A percentile compares a stretch with the other conserved stretches of the same genome.
Evolutionary conservation across 2,797 vertebrate species (phyloP).

Genomic region (Oryzias sinensis): DNA sequence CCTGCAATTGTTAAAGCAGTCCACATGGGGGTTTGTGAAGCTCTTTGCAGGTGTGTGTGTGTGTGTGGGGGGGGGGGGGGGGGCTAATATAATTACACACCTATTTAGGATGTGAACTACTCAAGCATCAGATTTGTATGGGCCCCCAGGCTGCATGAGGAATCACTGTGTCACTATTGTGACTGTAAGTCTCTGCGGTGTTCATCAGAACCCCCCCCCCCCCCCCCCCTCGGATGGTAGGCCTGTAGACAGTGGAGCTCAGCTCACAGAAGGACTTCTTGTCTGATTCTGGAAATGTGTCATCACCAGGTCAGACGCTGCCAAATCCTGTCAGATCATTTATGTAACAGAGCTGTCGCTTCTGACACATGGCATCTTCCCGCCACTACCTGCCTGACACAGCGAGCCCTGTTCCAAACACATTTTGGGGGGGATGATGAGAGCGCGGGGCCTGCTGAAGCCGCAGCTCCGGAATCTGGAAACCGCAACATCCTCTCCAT

Average conservation of each 20-base stretch:
- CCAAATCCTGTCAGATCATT: slow-evolving; percentile 67
- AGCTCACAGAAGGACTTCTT: slow-evolving; percentile 51
- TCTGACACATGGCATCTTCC: slow-evolving; percentile 44
- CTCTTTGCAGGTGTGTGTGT: not conserved
- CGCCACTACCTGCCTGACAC: slow-evolving; percentile 64
- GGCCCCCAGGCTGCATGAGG: slow-evolving; percentile 5
- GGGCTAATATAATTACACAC: slow-evolving; percentile 18
- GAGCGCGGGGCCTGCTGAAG: slow-evolving; percentile 32
- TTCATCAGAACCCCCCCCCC: slow-evolving; percentile 21
- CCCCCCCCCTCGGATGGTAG: slow-evolving; percentile 12
- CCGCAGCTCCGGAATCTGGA: slow-evolving; percentile 69
- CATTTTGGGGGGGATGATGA: slow-evolving; percentile 47
- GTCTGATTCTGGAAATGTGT: slow-evolving; percentile 60
- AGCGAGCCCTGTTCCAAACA: slow-evolving; percentile 27
- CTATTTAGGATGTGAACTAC: slow-evolving; percentile 4
- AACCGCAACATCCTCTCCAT: slow-evolving; percentile 64
- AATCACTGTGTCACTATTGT: slow-evolving; percentile 11
- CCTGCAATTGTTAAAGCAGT: slow-evolving; percentile 17
- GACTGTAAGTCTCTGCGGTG: slow-evolving; percentile 4
- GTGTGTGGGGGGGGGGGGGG: not conserved
- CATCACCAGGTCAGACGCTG: slow-evolving; percentile 61
- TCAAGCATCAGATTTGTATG: slow-evolving; percentile 13
- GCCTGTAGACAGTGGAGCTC: slow-evolving; percentile 42
- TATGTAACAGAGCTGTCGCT: slow-evolving; percentile 59
- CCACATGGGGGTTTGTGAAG: slow-evolving; percentile 16